phyloP scores from a whole-genome alignment of 2,113 vertebrate genomes.

The Mesitornis unicolor region DNA sequence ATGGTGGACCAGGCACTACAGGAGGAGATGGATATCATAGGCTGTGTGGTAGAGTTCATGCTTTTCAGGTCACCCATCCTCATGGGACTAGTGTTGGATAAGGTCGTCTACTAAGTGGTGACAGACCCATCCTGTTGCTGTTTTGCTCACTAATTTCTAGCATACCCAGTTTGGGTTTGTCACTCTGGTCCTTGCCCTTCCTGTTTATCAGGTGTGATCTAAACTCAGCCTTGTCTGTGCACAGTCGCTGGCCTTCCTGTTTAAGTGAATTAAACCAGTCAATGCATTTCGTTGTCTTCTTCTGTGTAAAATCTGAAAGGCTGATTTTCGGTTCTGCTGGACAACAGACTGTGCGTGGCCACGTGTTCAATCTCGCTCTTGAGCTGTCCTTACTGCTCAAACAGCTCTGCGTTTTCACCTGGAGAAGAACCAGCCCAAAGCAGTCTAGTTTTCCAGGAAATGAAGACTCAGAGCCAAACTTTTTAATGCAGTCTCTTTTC shows the following conservation, averaged over 20 bases:
- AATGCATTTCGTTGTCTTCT: neutral
- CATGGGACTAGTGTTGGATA: neutral
- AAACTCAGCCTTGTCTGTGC: neutral
- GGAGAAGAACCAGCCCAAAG: neutral
- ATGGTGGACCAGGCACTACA: neutral
- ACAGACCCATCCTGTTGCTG: constrained; percentile 42
- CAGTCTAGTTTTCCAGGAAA: constrained; percentile 15
- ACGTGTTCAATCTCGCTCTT: neutral
- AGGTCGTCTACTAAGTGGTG: neutral
- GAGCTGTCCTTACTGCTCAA: neutral
- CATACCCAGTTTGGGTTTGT: neutral
- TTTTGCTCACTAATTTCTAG: neutral
- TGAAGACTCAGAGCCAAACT: neutral
- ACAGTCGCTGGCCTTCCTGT: neutral
- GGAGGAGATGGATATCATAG: neutral
- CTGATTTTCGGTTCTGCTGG: neutral
- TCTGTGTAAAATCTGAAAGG: neutral
- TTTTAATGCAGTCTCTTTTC: neutral
- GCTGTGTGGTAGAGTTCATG: neutral
- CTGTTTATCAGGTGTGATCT: constrained; percentile 39
- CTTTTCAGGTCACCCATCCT: neutral
- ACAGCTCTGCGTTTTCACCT: neutral
- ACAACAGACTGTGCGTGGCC: neutral
- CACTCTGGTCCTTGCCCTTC: constrained; percentile 25
- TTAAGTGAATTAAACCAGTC: neutral